These are phyloP conservation scores for Strix aluco DNA, from an alignment of 2,113 vertebrate genomes.

Conservation along the genomic window DNA sequence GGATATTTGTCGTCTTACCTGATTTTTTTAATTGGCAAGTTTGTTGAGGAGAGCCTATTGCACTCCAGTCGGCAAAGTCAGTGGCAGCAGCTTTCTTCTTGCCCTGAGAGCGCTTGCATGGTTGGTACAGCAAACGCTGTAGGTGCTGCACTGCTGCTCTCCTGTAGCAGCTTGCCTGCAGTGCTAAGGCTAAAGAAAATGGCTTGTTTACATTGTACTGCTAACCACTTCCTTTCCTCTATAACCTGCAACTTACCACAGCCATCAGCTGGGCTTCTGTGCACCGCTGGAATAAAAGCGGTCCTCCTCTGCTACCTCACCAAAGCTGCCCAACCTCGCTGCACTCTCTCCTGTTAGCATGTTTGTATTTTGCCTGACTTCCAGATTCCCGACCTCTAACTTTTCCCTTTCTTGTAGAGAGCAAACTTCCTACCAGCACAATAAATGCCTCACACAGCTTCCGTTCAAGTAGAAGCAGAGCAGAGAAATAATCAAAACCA, in stretches of 20 bases:
- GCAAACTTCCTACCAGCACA: neutral
- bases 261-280: neutral
- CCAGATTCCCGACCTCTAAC: neutral
- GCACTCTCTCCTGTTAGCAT: neutral
- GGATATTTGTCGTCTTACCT: neutral
- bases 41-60: neutral
- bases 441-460: neutral
- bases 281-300: accelerated
- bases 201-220: neutral
- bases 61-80: neutral
- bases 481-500: neutral
- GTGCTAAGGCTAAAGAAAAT: neutral
- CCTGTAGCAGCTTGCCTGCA: neutral
- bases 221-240: conserved; percentile 29
- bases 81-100: neutral
- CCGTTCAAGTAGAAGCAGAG: neutral
- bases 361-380: neutral
- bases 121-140: neutral
- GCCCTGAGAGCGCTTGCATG: neutral
- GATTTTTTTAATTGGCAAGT: neutral
- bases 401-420: neutral
- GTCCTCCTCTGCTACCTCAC: neutral
- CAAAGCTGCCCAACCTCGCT: neutral
- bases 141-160: neutral
- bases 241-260: neutral